Percentiles rank a stretch among this genome's conserved stretches.
Conservation (phyloP, 2,113 vertebrate species). For the Mustelus asterias region DNA sequence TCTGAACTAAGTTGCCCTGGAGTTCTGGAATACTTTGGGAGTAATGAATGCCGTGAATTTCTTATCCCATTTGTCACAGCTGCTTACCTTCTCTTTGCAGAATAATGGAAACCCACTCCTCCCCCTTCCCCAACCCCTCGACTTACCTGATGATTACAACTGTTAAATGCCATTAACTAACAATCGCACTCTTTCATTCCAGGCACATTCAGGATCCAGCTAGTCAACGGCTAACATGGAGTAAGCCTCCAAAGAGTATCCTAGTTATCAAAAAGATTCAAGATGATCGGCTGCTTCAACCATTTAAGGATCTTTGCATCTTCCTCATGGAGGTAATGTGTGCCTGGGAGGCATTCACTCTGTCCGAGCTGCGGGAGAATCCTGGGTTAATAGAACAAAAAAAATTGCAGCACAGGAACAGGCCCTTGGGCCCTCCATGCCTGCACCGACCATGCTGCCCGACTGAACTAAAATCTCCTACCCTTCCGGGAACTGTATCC, state of each 20-base stretch:
- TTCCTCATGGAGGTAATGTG: slow-evolving; percentile 78
- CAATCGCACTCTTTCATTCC: not conserved
- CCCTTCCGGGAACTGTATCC: too few relatives aligned
- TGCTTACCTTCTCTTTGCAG: not conserved
- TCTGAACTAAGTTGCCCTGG: not conserved
- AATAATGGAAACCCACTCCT: not conserved
- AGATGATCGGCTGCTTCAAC: slow-evolving; percentile 80
- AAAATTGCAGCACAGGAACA: too few relatives aligned
- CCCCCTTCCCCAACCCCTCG: not conserved
- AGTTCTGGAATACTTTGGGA: not conserved
- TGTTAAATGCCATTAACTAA: not conserved
- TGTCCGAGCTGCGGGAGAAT: not conserved
- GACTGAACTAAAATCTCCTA: too few relatives aligned
- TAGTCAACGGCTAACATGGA: slow-evolving; percentile 92
- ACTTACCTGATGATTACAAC: not conserved
- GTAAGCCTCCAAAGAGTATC: slow-evolving; percentile 93
- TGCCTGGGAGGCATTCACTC: not conserved
- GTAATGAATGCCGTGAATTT: too few relatives aligned
- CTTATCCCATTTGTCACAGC: not conserved
- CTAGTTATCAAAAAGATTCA: slow-evolving; percentile 93
- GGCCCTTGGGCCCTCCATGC: too few relatives aligned
- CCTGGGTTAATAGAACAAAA: too few relatives aligned
- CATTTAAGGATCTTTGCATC: slow-evolving; percentile 85
- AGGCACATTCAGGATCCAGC: slow-evolving; percentile 99
- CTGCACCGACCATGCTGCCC: too few relatives aligned